phyloP scores from a whole-genome alignment of 2,113 vertebrate species.

The Phyllopteryx taeniolatus region DNA sequence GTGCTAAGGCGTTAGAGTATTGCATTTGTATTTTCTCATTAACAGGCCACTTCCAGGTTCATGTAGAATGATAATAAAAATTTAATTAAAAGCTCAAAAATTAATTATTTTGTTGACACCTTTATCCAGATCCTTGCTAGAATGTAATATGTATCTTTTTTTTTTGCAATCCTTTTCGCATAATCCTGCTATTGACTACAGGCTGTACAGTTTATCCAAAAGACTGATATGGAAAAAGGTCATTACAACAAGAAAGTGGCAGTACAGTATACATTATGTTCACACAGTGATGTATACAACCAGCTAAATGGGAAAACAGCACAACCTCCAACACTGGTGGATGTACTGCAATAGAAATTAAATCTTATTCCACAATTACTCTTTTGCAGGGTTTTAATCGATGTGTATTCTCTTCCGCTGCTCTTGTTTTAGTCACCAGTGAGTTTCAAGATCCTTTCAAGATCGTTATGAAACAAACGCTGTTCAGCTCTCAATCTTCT shows the following conservation, averaged over 20 bases:
- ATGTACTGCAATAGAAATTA: not conserved
- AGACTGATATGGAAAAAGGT: not conserved
- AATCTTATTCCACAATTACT: conserved; percentile 36
- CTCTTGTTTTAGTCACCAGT: conserved; percentile 47
- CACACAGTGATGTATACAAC: not conserved
- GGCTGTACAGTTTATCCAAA: not conserved
- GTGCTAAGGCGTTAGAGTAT: no score
- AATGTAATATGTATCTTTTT: not conserved
- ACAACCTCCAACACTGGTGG: not conserved
- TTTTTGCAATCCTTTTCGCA: not conserved
- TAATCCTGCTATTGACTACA: not conserved
- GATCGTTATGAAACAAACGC: conserved; percentile 34
- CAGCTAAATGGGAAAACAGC: not conserved
- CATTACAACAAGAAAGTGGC: not conserved
- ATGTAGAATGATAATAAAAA: no score
- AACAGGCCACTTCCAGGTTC: no score
- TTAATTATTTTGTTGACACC: no score
- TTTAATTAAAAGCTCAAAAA: no score
- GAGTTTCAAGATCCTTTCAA: conserved; percentile 25
- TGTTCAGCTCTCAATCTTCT: conserved; percentile 40
- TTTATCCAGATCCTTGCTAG: no score
- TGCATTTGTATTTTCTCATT: no score
- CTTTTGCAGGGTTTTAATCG: conserved; percentile 34
- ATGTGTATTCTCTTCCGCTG: conserved; percentile 30
- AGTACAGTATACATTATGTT: not conserved